These are phyloP conservation scores for Odocoileus virginianus DNA, from an alignment of 2,113 vertebrate species.

Conservation along the genomic window DNA sequence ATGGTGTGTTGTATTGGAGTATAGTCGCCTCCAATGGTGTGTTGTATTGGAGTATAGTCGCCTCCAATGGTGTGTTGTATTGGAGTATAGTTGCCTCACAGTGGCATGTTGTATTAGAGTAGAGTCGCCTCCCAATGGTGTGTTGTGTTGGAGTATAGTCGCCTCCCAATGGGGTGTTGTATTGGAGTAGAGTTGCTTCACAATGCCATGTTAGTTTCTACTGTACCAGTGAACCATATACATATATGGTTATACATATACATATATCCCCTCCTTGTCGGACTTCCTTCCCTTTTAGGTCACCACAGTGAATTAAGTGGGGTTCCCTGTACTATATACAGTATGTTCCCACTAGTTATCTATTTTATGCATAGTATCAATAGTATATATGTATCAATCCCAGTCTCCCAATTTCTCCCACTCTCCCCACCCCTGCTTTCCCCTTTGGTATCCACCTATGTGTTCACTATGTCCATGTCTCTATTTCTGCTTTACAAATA, in stretches of 20 bases:
- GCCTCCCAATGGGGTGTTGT: background rate
- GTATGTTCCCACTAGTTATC: background rate
- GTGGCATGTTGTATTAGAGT: no score
- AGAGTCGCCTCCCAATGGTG: no score
- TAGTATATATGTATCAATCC: background rate
- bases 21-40: no score
- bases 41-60: no score
- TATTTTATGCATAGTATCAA: background rate
- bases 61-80: no score
- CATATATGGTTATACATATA: background rate
- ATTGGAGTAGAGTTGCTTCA: no score
- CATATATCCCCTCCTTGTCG: background rate
- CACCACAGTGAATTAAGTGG: background rate
- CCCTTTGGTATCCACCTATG: background rate
- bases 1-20: no score
- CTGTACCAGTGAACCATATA: background rate
- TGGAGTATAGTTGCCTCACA: no score
- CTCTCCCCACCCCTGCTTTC: background rate
- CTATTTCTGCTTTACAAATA: background rate
- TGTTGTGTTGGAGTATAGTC: no score
- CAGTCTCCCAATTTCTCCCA: background rate
- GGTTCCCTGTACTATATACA: background rate
- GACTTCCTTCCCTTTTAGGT: background rate
- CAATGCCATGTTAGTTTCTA: background rate
- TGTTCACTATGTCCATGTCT: background rate